Evolutionary conservation across 2,113 vertebrate genomes (phyloP), one percentile per base, ranked within the genome.

Genomic region (Sylvicapra grimmia): DNA sequence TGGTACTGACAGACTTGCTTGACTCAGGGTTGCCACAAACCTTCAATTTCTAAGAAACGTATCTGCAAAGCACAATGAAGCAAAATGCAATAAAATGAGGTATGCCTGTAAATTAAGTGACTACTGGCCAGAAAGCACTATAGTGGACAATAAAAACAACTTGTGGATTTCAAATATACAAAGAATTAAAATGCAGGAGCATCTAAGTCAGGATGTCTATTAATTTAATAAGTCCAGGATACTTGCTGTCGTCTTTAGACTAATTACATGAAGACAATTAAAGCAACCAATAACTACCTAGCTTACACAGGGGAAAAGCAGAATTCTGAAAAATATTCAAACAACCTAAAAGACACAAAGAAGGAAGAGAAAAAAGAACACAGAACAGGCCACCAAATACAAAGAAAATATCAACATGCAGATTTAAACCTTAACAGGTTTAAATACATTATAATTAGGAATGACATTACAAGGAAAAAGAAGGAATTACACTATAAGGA

Each of bases 61-160:
- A 51, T 82, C 47, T 53, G 47, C 79, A 82, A 80, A 19, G 47
- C 9, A 31, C 47, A 14, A 51, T 51, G 51, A 33, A 51, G 47
- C 79, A 33, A 51, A 21, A 31, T 11, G 29, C 79, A 82, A 53
- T 51, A 82, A 51, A 51, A 53, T 18, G 29, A 33, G 47, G 47
- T 49, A 49, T 31, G 77, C 77, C 4, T 80, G 21, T 40, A 36
- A 51, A 49, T 5, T 5, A 21, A 80, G 53, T 21, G 14, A 58
- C 11, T 25, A 19, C 4, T 1, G 29, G 31, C 15, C 0, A 3
- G 65, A 72, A n/a, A 36, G 29, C 47, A 4, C 6, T 4, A 31
- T 27, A 25, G 53, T 16, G 1, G 4, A 23, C 33, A 7, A 12
- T 33, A 4, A 44, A 61, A 56, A 47, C 1, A 6, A 27, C 31